Evolutionary conservation across 2,888 invertebrate genomes (phyloP).

Genomic region (Mactromeris polynyma): DNA sequence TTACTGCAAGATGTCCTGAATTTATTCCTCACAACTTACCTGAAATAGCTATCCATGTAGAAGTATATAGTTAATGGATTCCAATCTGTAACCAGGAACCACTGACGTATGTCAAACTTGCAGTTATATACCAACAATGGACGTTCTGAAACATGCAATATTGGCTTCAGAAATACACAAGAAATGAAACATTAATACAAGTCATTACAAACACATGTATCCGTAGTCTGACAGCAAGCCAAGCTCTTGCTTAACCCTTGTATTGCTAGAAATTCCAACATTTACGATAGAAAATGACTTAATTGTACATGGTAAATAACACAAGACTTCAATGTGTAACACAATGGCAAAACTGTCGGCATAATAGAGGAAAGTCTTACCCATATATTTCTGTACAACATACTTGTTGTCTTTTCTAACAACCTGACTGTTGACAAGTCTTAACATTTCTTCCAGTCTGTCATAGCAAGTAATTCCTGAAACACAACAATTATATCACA

Average conservation of each 20-base stretch:
- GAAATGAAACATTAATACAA: background rate
- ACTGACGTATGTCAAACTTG: slow-evolving; percentile 98
- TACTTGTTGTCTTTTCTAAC: slow-evolving; percentile 90
- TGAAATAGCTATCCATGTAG: slow-evolving; percentile 96
- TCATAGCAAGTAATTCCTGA: slow-evolving; percentile 94
- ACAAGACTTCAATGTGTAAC: too few species aligned
- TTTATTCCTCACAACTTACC: slow-evolving; percentile 51
- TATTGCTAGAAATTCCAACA: too few species aligned
- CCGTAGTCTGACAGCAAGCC: too few species aligned
- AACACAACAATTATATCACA: slow-evolving; percentile 33
- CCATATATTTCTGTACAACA: slow-evolving; percentile 98
- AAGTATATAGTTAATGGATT: slow-evolving; percentile 97
- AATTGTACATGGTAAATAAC: too few species aligned
- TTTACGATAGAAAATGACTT: too few species aligned
- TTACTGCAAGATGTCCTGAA: too few species aligned
- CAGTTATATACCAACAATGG: slow-evolving; percentile 95
- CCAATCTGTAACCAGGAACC: slow-evolving; percentile 96
- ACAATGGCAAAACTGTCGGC: too few species aligned
- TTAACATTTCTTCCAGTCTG: slow-evolving; percentile 94
- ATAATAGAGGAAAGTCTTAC: slow-evolving; percentile 88
- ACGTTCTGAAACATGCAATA: slow-evolving; percentile 90
- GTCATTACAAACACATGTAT: too few species aligned
- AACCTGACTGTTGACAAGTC: slow-evolving; percentile 87
- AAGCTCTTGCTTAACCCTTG: too few species aligned
- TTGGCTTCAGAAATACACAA: background rate